Conservation (phyloP, 2,888 invertebrate genomes). For the Hemicrepidius hirtus region DNA sequence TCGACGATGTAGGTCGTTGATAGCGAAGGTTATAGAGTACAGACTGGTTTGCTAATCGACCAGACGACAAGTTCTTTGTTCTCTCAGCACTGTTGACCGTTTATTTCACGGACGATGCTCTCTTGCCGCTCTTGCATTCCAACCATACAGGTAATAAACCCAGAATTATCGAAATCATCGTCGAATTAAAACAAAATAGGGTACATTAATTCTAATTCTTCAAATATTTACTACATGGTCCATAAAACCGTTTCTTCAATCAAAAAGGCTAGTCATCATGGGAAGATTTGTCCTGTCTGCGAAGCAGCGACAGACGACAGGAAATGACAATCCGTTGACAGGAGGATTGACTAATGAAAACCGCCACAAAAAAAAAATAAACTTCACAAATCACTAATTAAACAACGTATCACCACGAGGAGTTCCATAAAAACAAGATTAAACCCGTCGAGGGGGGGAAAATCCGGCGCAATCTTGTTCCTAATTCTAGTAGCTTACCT, state of each 20-base stretch:
- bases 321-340: constrained; percentile 37
- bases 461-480: background rate
- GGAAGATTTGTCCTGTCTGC: background rate
- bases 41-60: constrained; percentile 29
- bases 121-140: constrained; percentile 36
- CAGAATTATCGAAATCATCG: background rate
- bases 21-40: constrained; percentile 40
- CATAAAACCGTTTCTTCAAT: constrained; percentile 3
- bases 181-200: background rate
- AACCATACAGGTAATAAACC: constrained; percentile 17
- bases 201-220: too few relatives aligned
- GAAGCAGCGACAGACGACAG: constrained; percentile 24
- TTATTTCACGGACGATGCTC: constrained; percentile 49
- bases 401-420: background rate
- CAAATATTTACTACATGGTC: background rate
- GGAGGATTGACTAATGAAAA: constrained; percentile 19
- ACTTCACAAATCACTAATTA: constrained; percentile 29
- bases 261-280: too few relatives aligned
- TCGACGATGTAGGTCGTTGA: constrained; percentile 49
- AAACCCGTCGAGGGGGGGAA: background rate
- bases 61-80: constrained; percentile 51
- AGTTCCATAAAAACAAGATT: background rate
- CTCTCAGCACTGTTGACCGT: constrained; percentile 46
- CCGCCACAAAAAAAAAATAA: constrained; percentile 4
- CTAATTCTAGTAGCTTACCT: constrained; percentile 59